phyloP scores from a whole-genome alignment of 2,888 invertebrate species.

The Eumacrocentrus americanus region DNA sequence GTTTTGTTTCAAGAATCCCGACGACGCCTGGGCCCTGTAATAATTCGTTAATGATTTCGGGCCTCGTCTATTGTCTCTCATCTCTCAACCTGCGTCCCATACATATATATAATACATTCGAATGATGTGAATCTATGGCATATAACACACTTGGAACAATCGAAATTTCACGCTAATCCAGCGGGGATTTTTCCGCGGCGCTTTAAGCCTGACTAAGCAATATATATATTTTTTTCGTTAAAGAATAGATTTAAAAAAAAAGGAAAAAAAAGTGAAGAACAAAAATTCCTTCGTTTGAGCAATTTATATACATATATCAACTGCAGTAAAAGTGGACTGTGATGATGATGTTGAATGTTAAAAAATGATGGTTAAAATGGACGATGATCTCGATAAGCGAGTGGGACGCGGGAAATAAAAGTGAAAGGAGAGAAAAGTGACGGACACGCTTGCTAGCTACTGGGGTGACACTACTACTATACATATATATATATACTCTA shows the following conservation, averaged over 20 bases:
- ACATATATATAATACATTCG: slow-evolving; percentile 16
- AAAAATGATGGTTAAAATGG: slow-evolving; percentile 11
- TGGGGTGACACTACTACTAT: slow-evolving; percentile 38
- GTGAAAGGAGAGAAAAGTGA: slow-evolving; percentile 26
- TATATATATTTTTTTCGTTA: slow-evolving; percentile 17
- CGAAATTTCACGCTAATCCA: slow-evolving; percentile 47
- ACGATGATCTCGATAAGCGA: slow-evolving; percentile 17
- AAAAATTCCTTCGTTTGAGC: background rate
- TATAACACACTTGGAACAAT: slow-evolving; percentile 38
- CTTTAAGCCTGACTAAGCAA: slow-evolving; percentile 24
- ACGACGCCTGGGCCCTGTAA: slow-evolving; percentile 24
- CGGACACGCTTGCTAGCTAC: slow-evolving; percentile 27
- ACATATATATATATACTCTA: no score
- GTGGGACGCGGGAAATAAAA: slow-evolving; percentile 13
- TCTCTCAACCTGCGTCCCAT: background rate
- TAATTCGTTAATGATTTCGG: slow-evolving; percentile 50
- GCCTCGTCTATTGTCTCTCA: slow-evolving; percentile 15
- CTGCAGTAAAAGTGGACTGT: background rate
- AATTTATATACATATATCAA: background rate
- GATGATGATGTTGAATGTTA: background rate
- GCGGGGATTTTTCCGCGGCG: slow-evolving; percentile 33
- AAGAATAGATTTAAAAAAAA: background rate
- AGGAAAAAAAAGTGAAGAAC: slow-evolving; percentile 1
- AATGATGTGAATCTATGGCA: slow-evolving; percentile 2
- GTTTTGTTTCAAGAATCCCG: slow-evolving; percentile 56